Evolutionary conservation across 2,113 vertebrate species (phyloP), one percentile per base, ranked within the genome.

Genomic region (Elephantulus edwardii): DNA sequence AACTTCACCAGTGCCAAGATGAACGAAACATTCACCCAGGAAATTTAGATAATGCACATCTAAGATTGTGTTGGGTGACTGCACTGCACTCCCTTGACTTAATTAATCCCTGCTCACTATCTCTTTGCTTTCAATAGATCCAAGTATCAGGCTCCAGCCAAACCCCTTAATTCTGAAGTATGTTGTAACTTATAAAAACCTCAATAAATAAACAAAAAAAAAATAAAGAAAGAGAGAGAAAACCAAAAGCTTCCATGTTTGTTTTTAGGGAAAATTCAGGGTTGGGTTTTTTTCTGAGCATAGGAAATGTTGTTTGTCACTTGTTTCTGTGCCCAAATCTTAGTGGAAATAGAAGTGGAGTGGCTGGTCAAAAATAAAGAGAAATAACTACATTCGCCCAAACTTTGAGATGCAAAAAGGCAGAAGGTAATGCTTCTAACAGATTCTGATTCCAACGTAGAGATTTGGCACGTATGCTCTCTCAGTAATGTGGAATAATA

Each of bases 151-250:
- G 12, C 72, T 85, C 17, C 8, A 60, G 54, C 11, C 28, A 62
- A 91, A 76, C 44, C 68, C 11, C 20, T 52, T 35, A 90, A 89
- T 78, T 72, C 78, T 91, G 26, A 62, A 64, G 46, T 85, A 35
- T 82, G 13, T 74, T 33, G 44, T 30, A 76, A 19, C n/a, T 88
- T 91, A 81, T 86, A 87, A 16, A 71, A n/a, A 10, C 14, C n/a
- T 46, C 30, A 60, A n/a, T n/a, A n/a, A n/a, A n/a, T n/a, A n/a
- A n/a, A n/a, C n/a, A n/a, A n/a, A n/a, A n/a, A n/a, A n/a, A n/a
- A n/a, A n/a, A n/a, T n/a, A n/a, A n/a, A 9, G 60, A 28, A 94
- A 71, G 24, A 82, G 30, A 84, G 54, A 79, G 28, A 82, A 30
- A 82, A 54, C 89, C 79, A 35, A 92, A 75, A 46, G 30, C 10